phyloP scores from a whole-genome alignment of 1,140 invertebrate genomes.

The Cotesia glomerata region DNA sequence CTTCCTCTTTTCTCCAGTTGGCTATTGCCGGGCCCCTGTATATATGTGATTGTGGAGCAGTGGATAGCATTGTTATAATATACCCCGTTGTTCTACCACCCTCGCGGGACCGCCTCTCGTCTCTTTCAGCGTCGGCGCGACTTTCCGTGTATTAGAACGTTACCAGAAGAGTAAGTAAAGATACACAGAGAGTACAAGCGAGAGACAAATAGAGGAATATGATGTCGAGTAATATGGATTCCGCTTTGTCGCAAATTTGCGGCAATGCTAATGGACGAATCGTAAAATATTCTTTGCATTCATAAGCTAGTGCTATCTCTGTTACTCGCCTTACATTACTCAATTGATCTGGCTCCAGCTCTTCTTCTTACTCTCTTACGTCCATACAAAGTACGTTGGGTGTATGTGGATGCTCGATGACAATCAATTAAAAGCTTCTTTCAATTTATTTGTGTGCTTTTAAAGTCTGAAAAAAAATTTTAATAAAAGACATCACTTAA shows the following conservation, averaged over 20 bases:
- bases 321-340: not conserved
- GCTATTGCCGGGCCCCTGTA: constrained; percentile 28
- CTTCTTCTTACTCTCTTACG: not conserved
- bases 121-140: constrained; percentile 32
- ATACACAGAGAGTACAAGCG: not conserved
- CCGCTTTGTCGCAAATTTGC: constrained; percentile 13
- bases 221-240: constrained; percentile 32
- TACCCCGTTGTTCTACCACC: constrained; percentile 53
- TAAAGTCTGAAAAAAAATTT: not conserved
- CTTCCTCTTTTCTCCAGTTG: constrained; percentile 22
- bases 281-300: constrained; percentile 11
- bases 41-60: constrained; percentile 54
- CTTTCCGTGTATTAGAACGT: constrained; percentile 5
- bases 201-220: constrained; percentile 15
- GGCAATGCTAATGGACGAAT: constrained; percentile 29
- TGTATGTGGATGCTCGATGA: not conserved
- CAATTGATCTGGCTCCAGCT: too few relatives aligned
- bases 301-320: not conserved
- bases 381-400: too few relatives aligned
- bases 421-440: constrained; percentile 8
- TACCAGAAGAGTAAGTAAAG: too few relatives aligned
- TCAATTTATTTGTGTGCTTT: constrained; percentile 4
- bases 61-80: constrained; percentile 58
- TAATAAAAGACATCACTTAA: not conserved
- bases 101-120: constrained; percentile 15